phyloP scores from a whole-genome alignment of 2,797 vertebrate species.

The Clarias laeviceps region DNA sequence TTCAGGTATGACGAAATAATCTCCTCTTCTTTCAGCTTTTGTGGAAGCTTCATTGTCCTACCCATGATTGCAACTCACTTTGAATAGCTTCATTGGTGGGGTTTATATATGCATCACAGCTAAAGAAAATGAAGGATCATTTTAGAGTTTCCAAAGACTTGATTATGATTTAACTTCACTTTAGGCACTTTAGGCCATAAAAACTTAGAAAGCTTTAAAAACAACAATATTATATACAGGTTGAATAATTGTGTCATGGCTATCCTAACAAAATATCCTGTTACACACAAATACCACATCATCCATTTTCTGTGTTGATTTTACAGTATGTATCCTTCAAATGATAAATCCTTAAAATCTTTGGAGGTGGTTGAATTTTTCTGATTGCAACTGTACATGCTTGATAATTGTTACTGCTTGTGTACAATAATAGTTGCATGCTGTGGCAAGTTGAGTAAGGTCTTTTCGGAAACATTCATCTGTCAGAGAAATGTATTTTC shows the following conservation, averaged over 20 bases:
- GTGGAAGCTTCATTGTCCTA: neutral
- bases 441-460: neutral
- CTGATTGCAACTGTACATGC: neutral
- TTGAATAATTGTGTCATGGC: neutral
- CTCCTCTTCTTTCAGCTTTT: neutral
- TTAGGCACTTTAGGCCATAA: neutral
- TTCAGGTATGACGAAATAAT: neutral
- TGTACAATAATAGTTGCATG: neutral
- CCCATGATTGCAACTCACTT: neutral
- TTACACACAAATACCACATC: neutral
- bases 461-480: neutral
- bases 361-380: too few species aligned
- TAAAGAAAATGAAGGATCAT: neutral
- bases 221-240: neutral
- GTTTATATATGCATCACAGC: neutral
- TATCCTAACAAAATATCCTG: neutral
- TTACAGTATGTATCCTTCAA: neutral
- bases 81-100: neutral
- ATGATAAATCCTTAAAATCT: too few species aligned
- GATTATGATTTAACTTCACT: neutral
- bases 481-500: constrained; percentile 20
- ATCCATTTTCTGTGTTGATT: neutral
- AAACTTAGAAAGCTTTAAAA: neutral
- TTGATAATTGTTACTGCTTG: neutral
- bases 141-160: neutral